Evolutionary conservation across 2,888 invertebrate species (phyloP), one percentile per base, ranked within the genome.

Genomic region (Holacanthella duospinosa): DNA sequence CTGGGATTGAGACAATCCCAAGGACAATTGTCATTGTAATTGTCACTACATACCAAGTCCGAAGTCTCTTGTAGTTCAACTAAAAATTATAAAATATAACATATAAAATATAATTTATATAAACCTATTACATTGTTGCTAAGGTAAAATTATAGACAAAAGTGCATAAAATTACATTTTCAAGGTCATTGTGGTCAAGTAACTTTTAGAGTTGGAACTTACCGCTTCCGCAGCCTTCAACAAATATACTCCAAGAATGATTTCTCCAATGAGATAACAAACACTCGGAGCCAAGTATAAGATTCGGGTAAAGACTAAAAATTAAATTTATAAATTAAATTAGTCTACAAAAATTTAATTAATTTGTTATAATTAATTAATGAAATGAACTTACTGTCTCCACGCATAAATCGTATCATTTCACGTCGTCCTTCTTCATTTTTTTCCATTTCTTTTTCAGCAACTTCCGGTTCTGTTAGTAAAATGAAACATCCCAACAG

Each of bases 41-140:
- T 6, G 29, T 58, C 12, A 58, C 36, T 12, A 58, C 58, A 29
- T 58, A 58, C 58, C 58, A 58, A n/a, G 12, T 4, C n/a, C 58
- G 29, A 12, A 58, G 36, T 21, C 36, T 58, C 24, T 36, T 58
- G 58, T 58, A 58, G 43, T 58, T 36, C 24, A 58, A 24, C 58
- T 58, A 43, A 16, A 36, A 36, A 12, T 48, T 21, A 48, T 9
- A 48, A 48, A 48, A 48, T 9, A n/a, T n/a, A n/a, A 48, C 12
- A 21, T 48, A 9, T 48, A 4, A 21, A n/a, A 4, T 36, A 12
- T 6, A 28, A 55, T 9, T 25, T 9, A 24, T 53, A n/a, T 53
- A 53, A 53, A 21, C 21, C n/a, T n/a, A n/a, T n/a, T n/a, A n/a
- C n/a, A 36, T 16, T 36, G 36, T 6, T 9, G 36, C 6, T 9